A percentile compares a stretch with the other conserved stretches of the same genome.
These are phyloP conservation scores for Fistularia commersonii DNA, from an alignment of 2,797 vertebrate species.

Conservation along the genomic window DNA sequence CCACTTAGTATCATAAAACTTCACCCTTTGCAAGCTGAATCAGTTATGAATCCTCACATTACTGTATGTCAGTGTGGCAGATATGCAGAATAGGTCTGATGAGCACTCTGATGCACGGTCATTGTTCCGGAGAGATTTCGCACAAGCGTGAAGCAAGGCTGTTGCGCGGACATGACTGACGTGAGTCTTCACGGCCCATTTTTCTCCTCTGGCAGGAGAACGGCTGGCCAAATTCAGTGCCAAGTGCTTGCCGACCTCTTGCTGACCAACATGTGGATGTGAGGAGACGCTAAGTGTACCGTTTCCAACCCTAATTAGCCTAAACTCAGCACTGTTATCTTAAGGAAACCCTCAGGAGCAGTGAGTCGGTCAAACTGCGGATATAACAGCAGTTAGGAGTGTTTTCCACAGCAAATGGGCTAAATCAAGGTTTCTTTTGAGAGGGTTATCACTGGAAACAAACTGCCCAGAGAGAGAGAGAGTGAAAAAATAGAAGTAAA, in stretches of 20 bases:
- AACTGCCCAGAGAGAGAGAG: background rate
- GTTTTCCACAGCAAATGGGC: slow-evolving; percentile 35
- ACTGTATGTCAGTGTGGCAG: slow-evolving; percentile 8
- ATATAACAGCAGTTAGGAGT: slow-evolving; percentile 15
- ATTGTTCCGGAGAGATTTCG: slow-evolving; percentile 49
- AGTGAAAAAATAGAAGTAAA: background rate
- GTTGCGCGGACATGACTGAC: background rate
- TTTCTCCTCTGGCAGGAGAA: slow-evolving; percentile 30
- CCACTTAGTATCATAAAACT: slow-evolving; percentile 10
- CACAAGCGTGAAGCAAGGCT: slow-evolving; percentile 39
- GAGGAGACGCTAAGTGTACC: slow-evolving; percentile 43
- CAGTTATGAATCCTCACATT: slow-evolving; percentile 4
- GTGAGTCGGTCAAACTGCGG: slow-evolving; percentile 29
- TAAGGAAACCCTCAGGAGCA: slow-evolving; percentile 52
- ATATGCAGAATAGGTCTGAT: slow-evolving; percentile 20
- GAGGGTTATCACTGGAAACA: slow-evolving; percentile 26
- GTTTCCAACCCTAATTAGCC: slow-evolving; percentile 57
- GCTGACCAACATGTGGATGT: slow-evolving; percentile 53
- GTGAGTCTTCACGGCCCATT: slow-evolving; percentile 15
- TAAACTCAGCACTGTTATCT: slow-evolving; percentile 45
- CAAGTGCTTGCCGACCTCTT: slow-evolving; percentile 19
- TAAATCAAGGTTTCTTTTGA: slow-evolving; percentile 28
- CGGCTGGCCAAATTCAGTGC: slow-evolving; percentile 48
- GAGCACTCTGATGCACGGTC: slow-evolving; percentile 18
- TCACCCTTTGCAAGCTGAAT: slow-evolving; percentile 10